phyloP scores from a whole-genome alignment of 1,140 invertebrate genomes.

The Drosophila dunni region DNA sequence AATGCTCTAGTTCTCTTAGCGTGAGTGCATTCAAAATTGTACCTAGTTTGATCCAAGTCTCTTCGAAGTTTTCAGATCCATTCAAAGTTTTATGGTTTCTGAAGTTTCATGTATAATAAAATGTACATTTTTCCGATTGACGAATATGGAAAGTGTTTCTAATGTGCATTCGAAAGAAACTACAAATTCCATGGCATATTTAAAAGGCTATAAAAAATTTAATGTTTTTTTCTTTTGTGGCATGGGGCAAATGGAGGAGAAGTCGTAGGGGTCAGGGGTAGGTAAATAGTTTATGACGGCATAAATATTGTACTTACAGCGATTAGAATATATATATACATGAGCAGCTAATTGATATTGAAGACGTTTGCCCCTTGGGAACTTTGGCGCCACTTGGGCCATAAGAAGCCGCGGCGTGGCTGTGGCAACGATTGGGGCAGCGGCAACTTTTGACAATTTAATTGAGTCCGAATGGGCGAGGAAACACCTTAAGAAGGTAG shows the following conservation, averaged over 20 bases:
- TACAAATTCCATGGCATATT: slow-evolving; percentile 47
- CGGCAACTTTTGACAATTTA: slow-evolving; percentile 69
- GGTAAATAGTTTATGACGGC: slow-evolving; percentile 59
- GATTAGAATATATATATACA: slow-evolving; percentile 52
- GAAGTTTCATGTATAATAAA: neutral
- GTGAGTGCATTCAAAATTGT: no score
- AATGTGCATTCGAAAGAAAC: slow-evolving; percentile 16
- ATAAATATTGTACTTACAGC: slow-evolving; percentile 50
- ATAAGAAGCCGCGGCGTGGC: slow-evolving; percentile 10
- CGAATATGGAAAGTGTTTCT: neutral
- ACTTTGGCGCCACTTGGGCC: slow-evolving; percentile 32
- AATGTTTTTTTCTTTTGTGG: slow-evolving; percentile 33
- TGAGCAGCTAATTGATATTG: slow-evolving; percentile 69
- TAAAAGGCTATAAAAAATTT: slow-evolving; percentile 50
- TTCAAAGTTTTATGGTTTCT: neutral
- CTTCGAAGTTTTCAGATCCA: neutral
- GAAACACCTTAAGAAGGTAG: slow-evolving; percentile 42
- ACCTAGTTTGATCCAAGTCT: no score
- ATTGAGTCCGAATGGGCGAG: slow-evolving; percentile 56
- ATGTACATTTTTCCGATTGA: neutral
- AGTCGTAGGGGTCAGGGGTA: neutral
- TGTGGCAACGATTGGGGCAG: slow-evolving; percentile 18
- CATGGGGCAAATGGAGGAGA: neutral
- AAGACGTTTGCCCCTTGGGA: slow-evolving; percentile 38
- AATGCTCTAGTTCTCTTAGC: no score